Evolutionary conservation across 2,888 invertebrate species (phyloP), one percentile per base, ranked within the genome.

Genomic region (Meloe dianella): DNA sequence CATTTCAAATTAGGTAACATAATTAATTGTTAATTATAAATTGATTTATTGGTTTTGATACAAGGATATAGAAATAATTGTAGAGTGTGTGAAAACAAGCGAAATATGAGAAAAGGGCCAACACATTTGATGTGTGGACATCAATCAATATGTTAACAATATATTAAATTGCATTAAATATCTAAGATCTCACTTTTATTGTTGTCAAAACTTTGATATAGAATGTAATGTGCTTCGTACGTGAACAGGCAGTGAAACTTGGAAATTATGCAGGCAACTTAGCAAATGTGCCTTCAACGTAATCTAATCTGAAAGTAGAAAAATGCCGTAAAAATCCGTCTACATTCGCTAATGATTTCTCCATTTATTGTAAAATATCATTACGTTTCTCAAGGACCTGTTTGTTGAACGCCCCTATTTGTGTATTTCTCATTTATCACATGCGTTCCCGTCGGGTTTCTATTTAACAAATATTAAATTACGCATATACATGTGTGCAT

Each of bases 251-350:
- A 27, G 12, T 12, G 2, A 12, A n/a, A 41, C 17, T 14, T 27
- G n/a, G 0, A 27, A 27, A 54, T 27, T 54, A 54, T 22, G 54
- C 54, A 54, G n/a, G 14, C 54, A 54, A 10, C 54, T 4, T 27
- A 27, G 7, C 54, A 54, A 54, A 24, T 14, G 1, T 54, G 54
- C 27, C 24, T 14, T 24, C 27, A 54, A 54, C 9, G n/a, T 6
- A 27, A n/a, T 54, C 54, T 54, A 54, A 27, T 27, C 1, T 54
- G 12, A 54, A 24, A 54, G 24, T 54, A 54, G 54, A 54, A 54
- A 54, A 5, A 2, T 22, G 17, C 20, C 30, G 30, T 30, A 27
- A 27, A 27, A 27, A 27, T 3, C 32, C 35, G 7, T 41, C n/a
- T 22, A 0, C 14, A 22, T 27, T 24, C 14, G 1, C 14, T 27